Evolutionary conservation across 1,140 invertebrate genomes (phyloP), one percentile per base, ranked within the genome.

Genomic region (Drusus annulatus): DNA sequence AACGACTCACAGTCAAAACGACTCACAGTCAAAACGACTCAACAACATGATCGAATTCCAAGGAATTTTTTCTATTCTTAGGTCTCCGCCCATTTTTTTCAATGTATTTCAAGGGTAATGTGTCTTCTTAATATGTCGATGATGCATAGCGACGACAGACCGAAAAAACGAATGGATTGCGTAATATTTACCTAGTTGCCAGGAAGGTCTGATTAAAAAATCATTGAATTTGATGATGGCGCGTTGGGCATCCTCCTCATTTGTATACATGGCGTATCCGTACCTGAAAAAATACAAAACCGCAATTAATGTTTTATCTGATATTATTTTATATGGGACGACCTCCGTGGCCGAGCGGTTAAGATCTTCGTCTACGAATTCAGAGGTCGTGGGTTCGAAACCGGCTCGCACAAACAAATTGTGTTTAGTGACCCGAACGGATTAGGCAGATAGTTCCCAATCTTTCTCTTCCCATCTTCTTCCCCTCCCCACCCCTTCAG

Each of bases 221-320:
- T 89, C 88, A 78, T 89, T 88, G 78, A 89, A 89, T 85, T 89
- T 85, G 17, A 85, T 84, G 63, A 89, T 88, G 8, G 88, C 88
- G 65, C 87, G 87, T 77, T 83, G 84, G 3, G 88, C 88, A 69
- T 88, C 88, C 0, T 81, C 84, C 19, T 86, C 86, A 7, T 83
- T 86, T 3, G 87, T 88, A 62, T 89, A 89, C 88, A 89, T 89
- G 21, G 88, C 88, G 77, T 89, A 89, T 16, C 87, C 88, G 75
- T 88, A 89, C 50, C 88, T 89, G 79, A 77, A 80, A 83, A 25
- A 17, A 1, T 2, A 7, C 16, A 56, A n/a, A 56, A n/a, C 6
- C 7, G 3, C 52, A 56, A 10, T 0, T 10, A 56, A 10, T 17
- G 8, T 4, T 3, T 16, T 56, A 56, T n/a, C 3, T 4, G 19